Evolutionary conservation across 2,113 vertebrate genomes (phyloP), one percentile per base, ranked within the genome.

Genomic region (Prunella fulvescens): DNA sequence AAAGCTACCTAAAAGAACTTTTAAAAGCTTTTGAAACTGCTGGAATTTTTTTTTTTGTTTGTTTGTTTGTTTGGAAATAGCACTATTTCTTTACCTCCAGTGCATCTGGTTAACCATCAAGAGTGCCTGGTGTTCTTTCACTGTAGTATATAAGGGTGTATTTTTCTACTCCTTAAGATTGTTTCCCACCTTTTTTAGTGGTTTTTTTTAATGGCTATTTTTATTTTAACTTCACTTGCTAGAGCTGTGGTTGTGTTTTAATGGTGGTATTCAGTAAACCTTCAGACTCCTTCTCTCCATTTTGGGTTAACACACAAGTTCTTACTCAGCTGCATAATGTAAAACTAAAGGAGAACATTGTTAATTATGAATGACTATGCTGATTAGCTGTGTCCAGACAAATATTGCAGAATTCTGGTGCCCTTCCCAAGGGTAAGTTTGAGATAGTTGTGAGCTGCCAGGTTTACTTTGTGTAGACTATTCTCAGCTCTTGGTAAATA

Each of bases 361-460:
- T 88, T 91, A 93, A 78, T 78, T 91, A 70, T 90, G 81, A 70
- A 92, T 60, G 19, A 73, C 42, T 57, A 73, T 16, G 35, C 42
- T 94, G 93, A 83, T 88, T 96, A 92, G 44, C 50, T 90, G 26
- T 61, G 29, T 83, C 54, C 82, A 88, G 86, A 78, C 60, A 58
- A 81, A 45, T 28, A 67, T 11, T 81, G 71, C 54, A 83, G 79
- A 77, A 88, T 81, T 83, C 42, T 53, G 51, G 51, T 95, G 60
- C 56, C 40, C 40, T 96, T 93, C 54, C 53, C 81, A 89, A 79
- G 44, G 37, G 37, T 86, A 60, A 86, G n/a, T 48, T 58, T 77
- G 76, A 83, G 42, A 80, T 86, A 33, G 54, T 51, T 90, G 39
- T 74, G 72, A 81, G 69, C 85, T 93, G 42, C 77, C 69, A 86